These are phyloP conservation scores for Anthoscopus minutus DNA, from an alignment of 2,113 vertebrate species.

Conservation along the genomic window DNA sequence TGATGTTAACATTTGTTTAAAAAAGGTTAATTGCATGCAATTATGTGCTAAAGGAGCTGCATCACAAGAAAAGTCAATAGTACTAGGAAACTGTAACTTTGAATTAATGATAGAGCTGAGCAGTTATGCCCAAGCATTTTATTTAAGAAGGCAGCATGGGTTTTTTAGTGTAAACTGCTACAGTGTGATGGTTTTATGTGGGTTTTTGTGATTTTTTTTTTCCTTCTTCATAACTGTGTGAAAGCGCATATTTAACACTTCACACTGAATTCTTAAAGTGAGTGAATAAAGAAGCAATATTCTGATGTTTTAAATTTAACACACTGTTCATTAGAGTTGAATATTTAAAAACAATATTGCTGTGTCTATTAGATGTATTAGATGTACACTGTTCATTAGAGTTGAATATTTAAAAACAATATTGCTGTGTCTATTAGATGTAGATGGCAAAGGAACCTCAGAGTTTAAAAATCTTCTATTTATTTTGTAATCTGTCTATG, in stretches of 20 bases:
- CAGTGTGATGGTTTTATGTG: background rate
- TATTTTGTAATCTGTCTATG: background rate
- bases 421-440: background rate
- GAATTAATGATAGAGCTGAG: slow-evolving; percentile 35
- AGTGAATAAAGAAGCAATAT: background rate
- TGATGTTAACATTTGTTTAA: slow-evolving; percentile 46
- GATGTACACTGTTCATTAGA: background rate
- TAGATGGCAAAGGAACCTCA: background rate
- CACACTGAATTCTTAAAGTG: background rate
- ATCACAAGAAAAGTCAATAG: slow-evolving; percentile 47
- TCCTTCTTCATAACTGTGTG: background rate
- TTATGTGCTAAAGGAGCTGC: slow-evolving; percentile 32
- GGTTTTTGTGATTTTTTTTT: background rate
- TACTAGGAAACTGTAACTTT: slow-evolving; percentile 37
- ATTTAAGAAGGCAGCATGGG: background rate
- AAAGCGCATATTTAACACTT: background rate
- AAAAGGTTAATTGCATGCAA: slow-evolving; percentile 51
- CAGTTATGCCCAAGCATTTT: slow-evolving; percentile 4
- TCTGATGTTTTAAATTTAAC: background rate
- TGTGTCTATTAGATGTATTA: background rate
- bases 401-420: background rate
- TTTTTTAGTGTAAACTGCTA: background rate
- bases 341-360: background rate
- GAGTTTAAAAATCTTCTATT: background rate
- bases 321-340: background rate